Evolutionary conservation across 1,140 invertebrate genomes (phyloP).

Genomic region (Prorops nasuta): DNA sequence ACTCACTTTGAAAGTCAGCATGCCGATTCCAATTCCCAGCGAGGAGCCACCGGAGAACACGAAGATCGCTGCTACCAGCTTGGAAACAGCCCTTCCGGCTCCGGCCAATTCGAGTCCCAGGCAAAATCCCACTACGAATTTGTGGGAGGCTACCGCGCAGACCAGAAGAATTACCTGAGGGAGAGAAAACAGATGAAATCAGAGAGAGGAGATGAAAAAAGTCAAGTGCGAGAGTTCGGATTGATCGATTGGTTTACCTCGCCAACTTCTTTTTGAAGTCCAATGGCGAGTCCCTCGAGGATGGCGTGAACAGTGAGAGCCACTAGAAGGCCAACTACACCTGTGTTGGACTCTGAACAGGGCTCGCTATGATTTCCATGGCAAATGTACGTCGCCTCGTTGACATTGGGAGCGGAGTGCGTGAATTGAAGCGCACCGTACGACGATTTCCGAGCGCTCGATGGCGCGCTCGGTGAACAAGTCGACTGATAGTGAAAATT

Average conservation of each 20-base stretch:
- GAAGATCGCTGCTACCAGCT: constrained; percentile 61
- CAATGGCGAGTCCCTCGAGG: constrained; percentile 82
- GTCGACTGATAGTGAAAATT: constrained; percentile 12
- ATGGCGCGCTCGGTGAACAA: background rate
- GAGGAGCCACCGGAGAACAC: constrained; percentile 69
- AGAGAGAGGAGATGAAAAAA: background rate
- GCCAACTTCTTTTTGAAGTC: constrained; percentile 64
- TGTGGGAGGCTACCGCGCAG: constrained; percentile 72
- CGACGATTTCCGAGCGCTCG: background rate
- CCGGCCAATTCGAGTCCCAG: constrained; percentile 69
- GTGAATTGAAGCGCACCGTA: background rate
- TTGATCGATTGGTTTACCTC: constrained; percentile 53
- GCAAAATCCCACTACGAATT: constrained; percentile 77
- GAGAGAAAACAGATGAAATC: constrained; percentile 5
- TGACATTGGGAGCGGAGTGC: constrained; percentile 24
- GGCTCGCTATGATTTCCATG: constrained; percentile 65
- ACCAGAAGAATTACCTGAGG: constrained; percentile 68
- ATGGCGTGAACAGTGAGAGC: constrained; percentile 76
- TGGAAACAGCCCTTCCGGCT: constrained; percentile 48
- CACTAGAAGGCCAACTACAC: constrained; percentile 63
- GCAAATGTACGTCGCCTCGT: constrained; percentile 61
- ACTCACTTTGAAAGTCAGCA: constrained; percentile 39
- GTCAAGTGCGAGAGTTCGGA: background rate
- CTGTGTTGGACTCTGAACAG: constrained; percentile 57
- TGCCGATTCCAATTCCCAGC: constrained; percentile 65